Evolutionary conservation across 1,140 invertebrate genomes (phyloP), one percentile per base, ranked within the genome.

Genomic region (Eulimnadia texana): DNA sequence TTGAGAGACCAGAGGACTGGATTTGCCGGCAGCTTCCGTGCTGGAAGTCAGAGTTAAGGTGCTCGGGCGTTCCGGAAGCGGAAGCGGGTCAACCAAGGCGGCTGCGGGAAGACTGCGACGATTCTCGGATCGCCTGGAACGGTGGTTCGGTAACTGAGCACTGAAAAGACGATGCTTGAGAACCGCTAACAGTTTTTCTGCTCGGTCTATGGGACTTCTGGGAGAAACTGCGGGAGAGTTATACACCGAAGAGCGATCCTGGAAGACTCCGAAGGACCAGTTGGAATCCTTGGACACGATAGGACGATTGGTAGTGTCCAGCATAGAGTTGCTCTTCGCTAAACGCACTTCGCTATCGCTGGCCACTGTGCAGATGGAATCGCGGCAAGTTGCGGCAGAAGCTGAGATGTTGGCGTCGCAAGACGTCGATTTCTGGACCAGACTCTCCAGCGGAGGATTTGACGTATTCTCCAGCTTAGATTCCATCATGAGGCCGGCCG

Each of bases 131-230:
- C 53, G 51, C 24, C 29, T 33, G 49, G 49, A 25, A 3, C 29
- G 49, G 51, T 52, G 53, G 20, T 27, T 54, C 25, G 24, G 49
- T 13, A 52, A 23, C 6, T 52, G 60, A 16, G 53, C 28, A 20
- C 29, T 52, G 29, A 61, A 61, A 22, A 61, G 29, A 20, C 60
- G 60, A 47, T 61, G 51, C 24, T 61, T 61, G n/a, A 61, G 27
- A 13, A 61, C 51, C 19, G 60, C 49, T 23, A 61, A 16, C 3
- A 61, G 27, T 16, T 61, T 54, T 27, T 55, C 60, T 25, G 60
- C 60, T 11, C 60, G 24, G n/a, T 61, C 53, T 22, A 54, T 20
- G 49, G 60, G 60, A 6, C 27, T 60, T 11, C 33, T 61, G 3
- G 25, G 50, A n/a, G 24, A 11, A 0, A 51, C 11, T 16, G 50